Base-by-base conservation (phyloP, 1,140 invertebrate species). In the Pectinophora gossypiella region DNA sequence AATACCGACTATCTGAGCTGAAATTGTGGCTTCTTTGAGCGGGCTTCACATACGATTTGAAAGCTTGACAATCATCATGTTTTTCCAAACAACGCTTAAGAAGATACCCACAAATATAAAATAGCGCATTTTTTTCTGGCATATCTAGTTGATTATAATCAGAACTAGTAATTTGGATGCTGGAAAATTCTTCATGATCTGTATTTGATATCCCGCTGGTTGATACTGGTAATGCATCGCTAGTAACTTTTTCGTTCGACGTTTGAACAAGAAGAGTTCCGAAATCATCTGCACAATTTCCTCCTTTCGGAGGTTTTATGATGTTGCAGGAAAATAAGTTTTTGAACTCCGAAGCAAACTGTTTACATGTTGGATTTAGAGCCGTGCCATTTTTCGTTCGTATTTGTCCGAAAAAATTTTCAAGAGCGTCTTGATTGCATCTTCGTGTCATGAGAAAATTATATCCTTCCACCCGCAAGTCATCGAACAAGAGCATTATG, bases 401-500 rank as follows among this genome's bases (percentile, higher is more conserved):
- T 15, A 38, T 38, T 38, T 38, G 35, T 13, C 13, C 13, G 13
- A 38, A n/a, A 9, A 38, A 38, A 38, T 38, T 15, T 10, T 38
- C 9, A 9, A n/a, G 13, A 5, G 13, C 35, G 35, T 38, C 35
- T 23, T 23, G 22, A 38, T 38, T 38, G 35, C 13, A 15, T 9
- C 9, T 4, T 38, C 35, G 4, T n/a, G 35, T n/a, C 35, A 15
- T 38, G n/a, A 38, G 35, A 38, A 15, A 38, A n/a, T 4, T 38
- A 15, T 38, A 22, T 22, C 53, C 46, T 21, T 45, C 19, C 3
- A 23, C 12, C 22, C 23, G 35, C 10, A 55, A 49, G 4, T 35
- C 19, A 7, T 35, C 9, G 35, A 32, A 22, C 19, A 57, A 46
- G 19, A 51, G 32, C 20, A 52, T 42, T 19, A 57, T 23, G 3